Conservation (phyloP, 1,140 invertebrate genomes). For the Drosophila suzukii region DNA sequence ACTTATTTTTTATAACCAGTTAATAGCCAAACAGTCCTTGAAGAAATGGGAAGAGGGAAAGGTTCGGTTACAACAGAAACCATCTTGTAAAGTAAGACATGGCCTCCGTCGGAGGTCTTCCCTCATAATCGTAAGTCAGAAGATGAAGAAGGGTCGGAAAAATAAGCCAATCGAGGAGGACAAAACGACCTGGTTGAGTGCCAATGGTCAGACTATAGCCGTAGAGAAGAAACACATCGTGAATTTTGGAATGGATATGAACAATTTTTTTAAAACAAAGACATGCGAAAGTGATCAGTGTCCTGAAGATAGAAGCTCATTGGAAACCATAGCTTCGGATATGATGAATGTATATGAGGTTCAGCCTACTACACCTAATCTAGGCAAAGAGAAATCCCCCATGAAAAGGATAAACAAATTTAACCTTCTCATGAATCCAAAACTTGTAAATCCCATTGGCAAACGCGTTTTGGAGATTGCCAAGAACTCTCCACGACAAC, state of each 20-base stretch:
- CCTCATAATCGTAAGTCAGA: background rate
- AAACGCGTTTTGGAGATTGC: background rate
- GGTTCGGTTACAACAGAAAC: background rate
- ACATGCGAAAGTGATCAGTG: too few species aligned
- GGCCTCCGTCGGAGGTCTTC: background rate
- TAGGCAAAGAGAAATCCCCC: too few species aligned
- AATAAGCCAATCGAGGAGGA: background rate
- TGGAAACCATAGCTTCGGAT: too few species aligned
- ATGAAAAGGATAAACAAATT: too few species aligned
- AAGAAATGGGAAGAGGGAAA: background rate
- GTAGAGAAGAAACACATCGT: background rate
- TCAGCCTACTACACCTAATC: too few species aligned
- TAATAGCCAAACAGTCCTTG: background rate
- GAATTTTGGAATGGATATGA: constrained; percentile 1
- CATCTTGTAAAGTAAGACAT: background rate
- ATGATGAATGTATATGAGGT: too few species aligned
- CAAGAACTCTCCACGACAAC: background rate
- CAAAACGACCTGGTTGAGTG: background rate
- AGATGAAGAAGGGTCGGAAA: background rate
- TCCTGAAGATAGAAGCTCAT: too few species aligned
- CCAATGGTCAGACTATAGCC: background rate
- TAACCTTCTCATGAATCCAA: background rate
- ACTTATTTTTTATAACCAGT: background rate
- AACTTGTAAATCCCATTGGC: background rate
- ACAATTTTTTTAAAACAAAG: background rate